Evolutionary conservation across 2,888 invertebrate genomes (phyloP).

Genomic region (Napeogenes inachia): DNA sequence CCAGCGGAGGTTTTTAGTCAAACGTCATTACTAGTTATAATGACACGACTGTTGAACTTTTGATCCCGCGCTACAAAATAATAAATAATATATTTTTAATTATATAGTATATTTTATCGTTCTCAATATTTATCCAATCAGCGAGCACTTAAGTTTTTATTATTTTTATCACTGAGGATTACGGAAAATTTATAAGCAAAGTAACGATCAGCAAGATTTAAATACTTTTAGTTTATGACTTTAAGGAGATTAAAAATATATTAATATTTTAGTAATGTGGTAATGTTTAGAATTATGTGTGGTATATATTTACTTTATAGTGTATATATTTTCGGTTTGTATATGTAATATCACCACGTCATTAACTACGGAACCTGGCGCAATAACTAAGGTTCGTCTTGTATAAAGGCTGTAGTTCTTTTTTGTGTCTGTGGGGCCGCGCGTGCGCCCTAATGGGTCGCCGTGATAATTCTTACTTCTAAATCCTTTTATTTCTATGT

Average conservation of each 20-base stretch:
- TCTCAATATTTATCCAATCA: no score
- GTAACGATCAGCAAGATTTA: conserved; percentile 8
- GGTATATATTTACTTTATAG: background rate
- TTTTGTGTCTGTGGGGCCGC: conserved; percentile 60
- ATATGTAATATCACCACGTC: background rate
- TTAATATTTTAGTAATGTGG: background rate
- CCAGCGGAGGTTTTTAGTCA: background rate
- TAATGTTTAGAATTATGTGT: background rate
- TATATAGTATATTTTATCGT: no score
- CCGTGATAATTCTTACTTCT: conserved; percentile 77
- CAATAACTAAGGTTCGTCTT: conserved; percentile 32
- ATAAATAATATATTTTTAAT: no score
- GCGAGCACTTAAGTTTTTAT: conserved; percentile 7
- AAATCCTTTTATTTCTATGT: conserved; percentile 68
- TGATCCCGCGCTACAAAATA: no score
- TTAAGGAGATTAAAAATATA: background rate
- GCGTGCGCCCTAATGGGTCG: conserved; percentile 74
- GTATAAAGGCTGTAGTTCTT: conserved; percentile 37
- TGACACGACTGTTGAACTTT: no score
- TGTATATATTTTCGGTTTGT: background rate
- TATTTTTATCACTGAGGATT: background rate
- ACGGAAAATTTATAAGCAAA: conserved; percentile 1
- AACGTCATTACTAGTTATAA: no score
- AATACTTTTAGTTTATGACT: background rate
- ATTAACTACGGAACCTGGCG: conserved; percentile 32